Evolutionary conservation across 2,888 invertebrate genomes (phyloP).

Genomic region (Volucella bombylans): DNA sequence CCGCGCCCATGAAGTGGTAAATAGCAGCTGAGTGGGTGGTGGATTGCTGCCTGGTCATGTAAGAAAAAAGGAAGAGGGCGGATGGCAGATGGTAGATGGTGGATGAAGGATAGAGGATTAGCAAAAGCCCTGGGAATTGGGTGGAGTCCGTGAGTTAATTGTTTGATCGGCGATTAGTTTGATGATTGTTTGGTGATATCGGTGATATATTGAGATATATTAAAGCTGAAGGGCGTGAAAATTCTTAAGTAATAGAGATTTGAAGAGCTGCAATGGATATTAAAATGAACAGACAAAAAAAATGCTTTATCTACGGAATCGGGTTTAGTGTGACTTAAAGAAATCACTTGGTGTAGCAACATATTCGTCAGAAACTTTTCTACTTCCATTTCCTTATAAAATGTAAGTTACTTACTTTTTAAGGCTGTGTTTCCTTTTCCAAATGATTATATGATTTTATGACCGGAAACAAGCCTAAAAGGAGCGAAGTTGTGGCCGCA

Average conservation of each 20-base stretch:
- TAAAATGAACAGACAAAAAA: neutral
- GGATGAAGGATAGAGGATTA: neutral
- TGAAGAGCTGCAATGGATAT: neutral
- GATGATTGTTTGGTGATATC: slow-evolving; percentile 67
- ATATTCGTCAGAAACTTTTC: no score
- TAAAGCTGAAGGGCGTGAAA: slow-evolving; percentile 50
- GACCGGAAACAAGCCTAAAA: no score
- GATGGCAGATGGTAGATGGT: neutral
- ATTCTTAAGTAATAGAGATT: slow-evolving; percentile 47
- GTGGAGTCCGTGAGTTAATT: slow-evolving; percentile 63
- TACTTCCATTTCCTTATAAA: no score
- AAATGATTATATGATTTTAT: no score
- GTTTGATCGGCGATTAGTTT: slow-evolving; percentile 73
- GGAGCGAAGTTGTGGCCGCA: no score
- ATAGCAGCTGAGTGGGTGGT: neutral
- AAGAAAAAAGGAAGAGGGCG: no score
- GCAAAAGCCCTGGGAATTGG: slow-evolving; percentile 31
- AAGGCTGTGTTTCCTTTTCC: no score
- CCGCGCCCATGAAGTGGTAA: slow-evolving; percentile 44
- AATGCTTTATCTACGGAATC: neutral
- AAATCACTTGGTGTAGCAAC: no score
- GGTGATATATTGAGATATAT: slow-evolving; percentile 65
- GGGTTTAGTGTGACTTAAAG: neutral
- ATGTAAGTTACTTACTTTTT: no score
- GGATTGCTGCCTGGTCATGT: neutral